Conservation (phyloP, 2,888 invertebrate species). For the Ellobium chinense region DNA sequence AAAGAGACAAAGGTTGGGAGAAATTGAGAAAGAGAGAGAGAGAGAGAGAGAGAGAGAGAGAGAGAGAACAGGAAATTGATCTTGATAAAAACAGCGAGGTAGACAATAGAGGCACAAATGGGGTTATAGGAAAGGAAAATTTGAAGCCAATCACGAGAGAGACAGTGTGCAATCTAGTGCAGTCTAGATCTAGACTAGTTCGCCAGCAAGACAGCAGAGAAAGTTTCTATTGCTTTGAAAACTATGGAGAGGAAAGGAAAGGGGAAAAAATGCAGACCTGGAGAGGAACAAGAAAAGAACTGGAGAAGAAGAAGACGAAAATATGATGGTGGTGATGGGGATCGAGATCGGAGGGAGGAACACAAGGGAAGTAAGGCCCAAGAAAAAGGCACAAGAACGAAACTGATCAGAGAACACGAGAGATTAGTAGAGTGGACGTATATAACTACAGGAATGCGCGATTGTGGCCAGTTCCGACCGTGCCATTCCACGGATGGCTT, state of each 20-base stretch:
- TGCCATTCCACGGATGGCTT: too few species aligned
- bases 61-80: background rate
- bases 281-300: background rate
- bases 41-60: slow-evolving; percentile 11
- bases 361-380: background rate
- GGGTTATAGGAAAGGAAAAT: too few species aligned
- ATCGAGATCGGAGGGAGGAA: slow-evolving; percentile 11
- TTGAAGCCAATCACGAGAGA: too few species aligned
- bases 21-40: slow-evolving; percentile 18
- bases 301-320: background rate
- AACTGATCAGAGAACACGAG: background rate
- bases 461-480: too few species aligned
- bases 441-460: background rate
- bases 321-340: background rate
- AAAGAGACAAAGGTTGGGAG: slow-evolving; percentile 24
- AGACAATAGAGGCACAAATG: background rate
- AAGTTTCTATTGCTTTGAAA: too few species aligned
- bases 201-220: background rate
- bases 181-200: too few species aligned
- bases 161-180: too few species aligned
- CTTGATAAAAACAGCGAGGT: background rate
- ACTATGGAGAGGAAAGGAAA: background rate
- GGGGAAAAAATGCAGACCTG: background rate
- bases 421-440: background rate
- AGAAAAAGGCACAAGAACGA: background rate